These are phyloP conservation scores for Tipula helvola DNA, from an alignment of 2,888 invertebrate genomes.

Conservation along the genomic window DNA sequence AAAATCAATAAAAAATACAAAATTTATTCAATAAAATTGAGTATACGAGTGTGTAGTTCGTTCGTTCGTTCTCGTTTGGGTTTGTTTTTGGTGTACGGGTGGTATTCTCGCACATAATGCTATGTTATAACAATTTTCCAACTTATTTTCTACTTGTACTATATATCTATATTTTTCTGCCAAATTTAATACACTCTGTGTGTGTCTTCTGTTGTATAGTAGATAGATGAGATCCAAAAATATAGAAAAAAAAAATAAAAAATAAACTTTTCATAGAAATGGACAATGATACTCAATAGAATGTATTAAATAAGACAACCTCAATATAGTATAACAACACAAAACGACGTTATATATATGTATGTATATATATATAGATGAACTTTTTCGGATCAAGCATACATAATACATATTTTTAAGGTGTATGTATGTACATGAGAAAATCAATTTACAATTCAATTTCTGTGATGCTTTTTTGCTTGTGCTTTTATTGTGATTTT, in stretches of 20 bases:
- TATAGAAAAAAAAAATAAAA: neutral
- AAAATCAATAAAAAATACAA: neutral
- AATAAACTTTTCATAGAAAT: neutral
- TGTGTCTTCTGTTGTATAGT: neutral
- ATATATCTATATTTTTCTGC: conserved; percentile 4
- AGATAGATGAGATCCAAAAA: neutral
- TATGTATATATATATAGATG: neutral
- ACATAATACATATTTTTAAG: neutral
- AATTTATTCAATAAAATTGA: neutral
- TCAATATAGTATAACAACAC: neutral
- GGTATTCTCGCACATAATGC: neutral
- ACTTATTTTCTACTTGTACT: neutral
- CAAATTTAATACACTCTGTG: neutral
- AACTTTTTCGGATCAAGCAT: neutral
- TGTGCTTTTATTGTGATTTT: neutral
- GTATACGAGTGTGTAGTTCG: neutral
- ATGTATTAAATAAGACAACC: neutral
- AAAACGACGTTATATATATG: neutral
- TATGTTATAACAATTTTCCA: neutral
- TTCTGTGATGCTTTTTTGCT: neutral
- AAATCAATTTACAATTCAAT: conserved; percentile 4
- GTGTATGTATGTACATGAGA: neutral
- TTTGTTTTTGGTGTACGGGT: neutral
- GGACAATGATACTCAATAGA: conserved; percentile 4
- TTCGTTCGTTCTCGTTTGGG: neutral